Evolutionary conservation across 2,113 vertebrate species (phyloP).

Genomic region (Panthera leo): DNA sequence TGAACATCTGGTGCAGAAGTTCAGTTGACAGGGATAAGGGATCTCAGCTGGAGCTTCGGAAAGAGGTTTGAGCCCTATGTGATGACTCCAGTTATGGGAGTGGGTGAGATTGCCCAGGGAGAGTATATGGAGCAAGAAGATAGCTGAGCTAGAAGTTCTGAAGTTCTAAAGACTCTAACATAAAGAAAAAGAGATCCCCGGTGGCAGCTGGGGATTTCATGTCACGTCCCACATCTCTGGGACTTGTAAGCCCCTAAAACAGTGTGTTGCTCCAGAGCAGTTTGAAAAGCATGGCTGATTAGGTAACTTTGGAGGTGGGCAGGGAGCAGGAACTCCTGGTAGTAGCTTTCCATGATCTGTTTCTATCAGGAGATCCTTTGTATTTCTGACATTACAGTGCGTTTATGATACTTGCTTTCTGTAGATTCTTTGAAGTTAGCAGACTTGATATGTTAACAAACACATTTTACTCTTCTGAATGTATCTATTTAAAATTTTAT

Average conservation of each 20-base stretch:
- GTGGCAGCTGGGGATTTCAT: neutral
- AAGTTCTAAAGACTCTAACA: neutral
- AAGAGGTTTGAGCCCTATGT: neutral
- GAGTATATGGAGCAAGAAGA: neutral
- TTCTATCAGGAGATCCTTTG: conserved; percentile 14
- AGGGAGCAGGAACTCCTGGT: neutral
- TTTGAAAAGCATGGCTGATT: neutral
- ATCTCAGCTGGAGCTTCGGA: neutral
- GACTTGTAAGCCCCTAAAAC: neutral
- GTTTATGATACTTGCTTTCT: conserved; percentile 8
- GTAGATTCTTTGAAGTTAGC: neutral
- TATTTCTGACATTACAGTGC: neutral
- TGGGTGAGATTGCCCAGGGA: neutral
- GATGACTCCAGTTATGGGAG: neutral
- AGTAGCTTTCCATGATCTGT: neutral
- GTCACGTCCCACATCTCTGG: neutral
- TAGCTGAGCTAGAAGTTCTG: neutral
- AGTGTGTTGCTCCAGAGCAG: neutral
- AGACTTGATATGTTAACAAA: neutral
- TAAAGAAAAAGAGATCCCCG: neutral
- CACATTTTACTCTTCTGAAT: neutral
- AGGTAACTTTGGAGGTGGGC: neutral
- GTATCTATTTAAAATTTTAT: conserved; percentile 36
- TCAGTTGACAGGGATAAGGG: neutral
- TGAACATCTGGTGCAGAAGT: neutral